Percentiles rank a stretch among this genome's conserved stretches.
These are phyloP conservation scores for Petrolisthes cinctipes DNA, from an alignment of 2,888 invertebrate species.

Conservation along the genomic window DNA sequence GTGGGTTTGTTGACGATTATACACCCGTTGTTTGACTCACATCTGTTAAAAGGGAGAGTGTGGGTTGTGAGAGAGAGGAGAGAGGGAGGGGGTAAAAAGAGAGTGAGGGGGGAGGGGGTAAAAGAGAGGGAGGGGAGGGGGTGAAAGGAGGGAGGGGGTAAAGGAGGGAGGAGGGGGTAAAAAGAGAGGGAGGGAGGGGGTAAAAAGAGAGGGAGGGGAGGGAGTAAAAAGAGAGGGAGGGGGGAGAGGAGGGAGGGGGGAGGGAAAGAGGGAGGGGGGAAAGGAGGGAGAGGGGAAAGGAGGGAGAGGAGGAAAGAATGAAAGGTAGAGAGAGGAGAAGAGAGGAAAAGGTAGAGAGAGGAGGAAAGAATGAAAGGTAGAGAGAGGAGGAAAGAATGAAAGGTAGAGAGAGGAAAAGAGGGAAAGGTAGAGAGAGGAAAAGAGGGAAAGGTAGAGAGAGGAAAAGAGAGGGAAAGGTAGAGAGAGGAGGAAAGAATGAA, in stretches of 20 bases:
- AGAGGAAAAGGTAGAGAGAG: neutral
- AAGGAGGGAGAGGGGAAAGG: neutral
- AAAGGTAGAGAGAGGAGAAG: no score
- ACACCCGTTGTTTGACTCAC: conserved; percentile 32
- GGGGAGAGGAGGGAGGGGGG: no score
- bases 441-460: neutral
- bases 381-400: neutral
- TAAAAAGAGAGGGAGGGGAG: neutral
- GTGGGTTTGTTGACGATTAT: conserved; percentile 41
- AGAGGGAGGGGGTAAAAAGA: neutral
- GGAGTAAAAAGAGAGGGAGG: no score
- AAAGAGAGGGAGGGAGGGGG: neutral
- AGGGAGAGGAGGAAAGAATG: neutral
- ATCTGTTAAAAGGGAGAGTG: neutral
- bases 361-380: neutral
- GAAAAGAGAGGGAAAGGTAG: neutral
- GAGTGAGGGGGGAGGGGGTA: no score
- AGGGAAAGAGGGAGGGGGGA: no score
- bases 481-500: neutral
- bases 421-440: neutral
- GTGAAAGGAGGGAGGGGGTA: no score
- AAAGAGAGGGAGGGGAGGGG: no score
- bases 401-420: neutral
- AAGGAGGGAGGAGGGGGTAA: no score
- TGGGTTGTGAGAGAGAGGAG: neutral